Conservation (phyloP, 2,888 invertebrate genomes). For the Ametastegia equiseti region DNA sequence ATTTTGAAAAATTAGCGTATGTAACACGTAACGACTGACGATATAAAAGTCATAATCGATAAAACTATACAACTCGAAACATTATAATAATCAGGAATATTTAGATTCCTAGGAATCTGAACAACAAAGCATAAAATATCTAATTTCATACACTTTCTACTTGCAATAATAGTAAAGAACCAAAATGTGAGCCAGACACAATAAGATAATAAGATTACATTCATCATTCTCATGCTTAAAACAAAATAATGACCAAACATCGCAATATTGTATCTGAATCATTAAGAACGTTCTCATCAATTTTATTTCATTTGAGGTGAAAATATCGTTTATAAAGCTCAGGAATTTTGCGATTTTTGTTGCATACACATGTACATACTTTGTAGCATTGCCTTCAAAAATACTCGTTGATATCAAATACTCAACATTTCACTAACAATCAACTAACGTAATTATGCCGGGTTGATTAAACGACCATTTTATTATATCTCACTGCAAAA, state of each 20-base stretch:
- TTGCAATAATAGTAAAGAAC: not conserved
- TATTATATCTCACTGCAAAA: not conserved
- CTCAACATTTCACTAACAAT: not conserved
- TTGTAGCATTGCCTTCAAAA: not conserved
- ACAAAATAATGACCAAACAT: constrained; percentile 18
- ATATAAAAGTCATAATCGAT: not conserved
- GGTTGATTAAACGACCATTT: not conserved
- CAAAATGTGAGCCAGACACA: not conserved
- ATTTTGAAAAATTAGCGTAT: not conserved
- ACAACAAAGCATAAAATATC: not conserved
- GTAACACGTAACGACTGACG: not conserved
- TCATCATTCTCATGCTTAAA: constrained; percentile 38
- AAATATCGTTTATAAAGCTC: not conserved
- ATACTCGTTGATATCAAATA: not conserved
- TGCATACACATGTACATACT: not conserved
- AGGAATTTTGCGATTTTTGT: not conserved
- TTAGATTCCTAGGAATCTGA: not conserved
- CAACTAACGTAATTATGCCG: not conserved
- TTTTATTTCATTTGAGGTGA: not conserved
- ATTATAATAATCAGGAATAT: not conserved
- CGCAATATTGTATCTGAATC: constrained; percentile 1
- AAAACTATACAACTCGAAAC: not conserved
- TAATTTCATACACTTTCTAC: not conserved
- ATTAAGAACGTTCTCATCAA: not conserved
- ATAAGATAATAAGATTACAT: constrained; percentile 11